These are phyloP conservation scores for Palythoa grandiflora DNA, from an alignment of 92 coral and sea anemone species.

Conservation along the genomic window DNA sequence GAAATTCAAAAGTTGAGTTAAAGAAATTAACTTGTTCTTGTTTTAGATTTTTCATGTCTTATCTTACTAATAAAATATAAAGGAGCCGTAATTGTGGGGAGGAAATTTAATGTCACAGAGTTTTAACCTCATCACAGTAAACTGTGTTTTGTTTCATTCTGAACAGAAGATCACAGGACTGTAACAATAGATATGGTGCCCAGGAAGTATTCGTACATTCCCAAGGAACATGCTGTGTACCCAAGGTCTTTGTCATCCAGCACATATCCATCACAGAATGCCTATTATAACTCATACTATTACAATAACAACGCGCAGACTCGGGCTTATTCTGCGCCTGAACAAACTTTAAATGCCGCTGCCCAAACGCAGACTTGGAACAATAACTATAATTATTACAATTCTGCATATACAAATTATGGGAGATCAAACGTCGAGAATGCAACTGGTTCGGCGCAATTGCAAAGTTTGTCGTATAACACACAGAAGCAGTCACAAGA, in stretches of 20 bases:
- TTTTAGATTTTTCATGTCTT: too few species aligned
- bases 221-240: conserved; percentile 44
- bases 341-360: conserved; percentile 39
- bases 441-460: neutral
- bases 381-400: conserved; percentile 34
- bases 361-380: conserved; percentile 29
- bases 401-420: conserved; percentile 12
- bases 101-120: too few species aligned
- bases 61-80: too few species aligned
- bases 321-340: conserved; percentile 43
- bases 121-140: too few species aligned
- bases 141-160: neutral
- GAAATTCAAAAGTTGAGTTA: too few species aligned
- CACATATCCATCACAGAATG: conserved; percentile 27
- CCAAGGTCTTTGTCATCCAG: conserved; percentile 19
- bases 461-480: neutral
- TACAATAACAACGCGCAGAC: conserved; percentile 41
- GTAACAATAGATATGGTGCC: conserved; percentile 76
- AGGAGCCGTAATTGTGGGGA: too few species aligned
- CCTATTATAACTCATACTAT: conserved; percentile 33
- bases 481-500: conserved; percentile 31
- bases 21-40: too few species aligned
- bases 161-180: conserved; percentile 66
- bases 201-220: conserved; percentile 67
- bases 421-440: conserved; percentile 1